Evolutionary conservation across 2,888 invertebrate genomes (phyloP).

Genomic region (Dastarcus helophoroides): DNA sequence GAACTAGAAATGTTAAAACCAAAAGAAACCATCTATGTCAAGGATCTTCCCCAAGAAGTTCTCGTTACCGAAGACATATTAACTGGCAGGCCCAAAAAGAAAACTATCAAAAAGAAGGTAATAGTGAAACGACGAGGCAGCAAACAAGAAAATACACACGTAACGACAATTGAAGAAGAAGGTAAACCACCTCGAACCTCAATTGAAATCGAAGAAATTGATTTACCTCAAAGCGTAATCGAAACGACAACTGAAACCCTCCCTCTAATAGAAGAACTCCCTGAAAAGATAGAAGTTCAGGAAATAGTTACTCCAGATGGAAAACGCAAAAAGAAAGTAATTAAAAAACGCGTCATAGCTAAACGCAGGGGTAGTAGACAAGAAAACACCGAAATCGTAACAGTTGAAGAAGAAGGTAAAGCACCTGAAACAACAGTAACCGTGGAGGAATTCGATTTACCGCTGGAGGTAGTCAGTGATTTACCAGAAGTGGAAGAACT

Average conservation of each 20-base stretch:
- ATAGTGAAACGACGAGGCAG: constrained; percentile 34
- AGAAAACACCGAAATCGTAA: constrained; percentile 33
- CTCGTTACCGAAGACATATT: constrained; percentile 25
- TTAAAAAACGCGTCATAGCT: constrained; percentile 21
- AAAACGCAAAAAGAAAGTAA: too few species aligned
- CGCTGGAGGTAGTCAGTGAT: constrained; percentile 13
- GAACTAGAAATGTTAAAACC: constrained; percentile 19
- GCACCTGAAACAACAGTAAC: constrained; percentile 31
- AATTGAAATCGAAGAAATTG: constrained; percentile 18
- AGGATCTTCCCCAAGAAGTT: constrained; percentile 32
- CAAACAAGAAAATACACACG: constrained; percentile 31
- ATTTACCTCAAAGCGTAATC: constrained; percentile 17
- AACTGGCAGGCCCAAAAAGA: constrained; percentile 22
- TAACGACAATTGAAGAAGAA: constrained; percentile 21
- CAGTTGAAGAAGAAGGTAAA: constrained; percentile 34
- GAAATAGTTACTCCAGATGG: constrained; percentile 20
- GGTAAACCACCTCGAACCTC: constrained; percentile 20
- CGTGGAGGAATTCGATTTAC: constrained; percentile 29
- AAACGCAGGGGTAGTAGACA: constrained; percentile 32
- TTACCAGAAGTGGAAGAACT: constrained; percentile 28
- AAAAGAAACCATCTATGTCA: constrained; percentile 28
- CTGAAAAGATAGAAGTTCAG: constrained; percentile 17
- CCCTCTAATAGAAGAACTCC: constrained; percentile 21
- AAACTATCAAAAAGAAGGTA: constrained; percentile 25
- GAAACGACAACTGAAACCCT: constrained; percentile 26